Evolutionary conservation across 2,797 vertebrate species (phyloP).

Genomic region (Sebastes oblongus): DNA sequence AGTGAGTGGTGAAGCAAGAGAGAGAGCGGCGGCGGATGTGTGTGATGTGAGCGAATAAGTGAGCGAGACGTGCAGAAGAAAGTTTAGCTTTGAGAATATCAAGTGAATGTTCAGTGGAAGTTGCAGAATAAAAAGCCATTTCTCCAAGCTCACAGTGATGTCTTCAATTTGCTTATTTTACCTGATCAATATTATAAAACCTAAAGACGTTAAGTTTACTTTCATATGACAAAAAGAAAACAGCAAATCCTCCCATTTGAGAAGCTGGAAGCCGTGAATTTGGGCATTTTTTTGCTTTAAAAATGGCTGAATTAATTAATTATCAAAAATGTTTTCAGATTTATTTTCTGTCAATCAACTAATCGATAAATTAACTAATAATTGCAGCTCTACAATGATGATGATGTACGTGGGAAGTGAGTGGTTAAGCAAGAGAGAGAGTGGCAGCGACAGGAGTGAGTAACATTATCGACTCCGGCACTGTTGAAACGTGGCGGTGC

Average conservation of each 20-base stretch:
- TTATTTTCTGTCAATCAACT: too few relatives aligned
- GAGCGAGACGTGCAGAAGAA: too few relatives aligned
- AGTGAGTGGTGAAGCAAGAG: too few relatives aligned
- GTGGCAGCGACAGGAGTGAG: too few relatives aligned
- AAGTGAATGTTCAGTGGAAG: too few relatives aligned
- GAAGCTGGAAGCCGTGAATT: neutral
- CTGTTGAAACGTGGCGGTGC: rapidly evolving
- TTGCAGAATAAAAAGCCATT: neutral
- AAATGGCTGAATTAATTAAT: neutral
- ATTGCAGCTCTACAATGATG: neutral
- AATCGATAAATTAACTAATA: neutral
- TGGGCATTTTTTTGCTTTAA: neutral
- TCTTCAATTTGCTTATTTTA: neutral
- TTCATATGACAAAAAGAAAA: neutral
- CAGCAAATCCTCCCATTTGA: neutral
- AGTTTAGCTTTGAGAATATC: too few relatives aligned
- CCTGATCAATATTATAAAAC: neutral
- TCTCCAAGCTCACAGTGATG: neutral
- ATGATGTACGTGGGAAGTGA: too few relatives aligned
- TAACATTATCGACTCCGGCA: rapidly evolving
- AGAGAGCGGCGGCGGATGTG: too few relatives aligned
- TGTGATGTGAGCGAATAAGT: too few relatives aligned
- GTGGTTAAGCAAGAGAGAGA: too few relatives aligned
- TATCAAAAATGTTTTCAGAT: neutral
- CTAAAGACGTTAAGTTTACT: neutral